These are phyloP conservation scores for Propsilocerus akamusi DNA, from an alignment of 1,140 invertebrate species.

Conservation along the genomic window DNA sequence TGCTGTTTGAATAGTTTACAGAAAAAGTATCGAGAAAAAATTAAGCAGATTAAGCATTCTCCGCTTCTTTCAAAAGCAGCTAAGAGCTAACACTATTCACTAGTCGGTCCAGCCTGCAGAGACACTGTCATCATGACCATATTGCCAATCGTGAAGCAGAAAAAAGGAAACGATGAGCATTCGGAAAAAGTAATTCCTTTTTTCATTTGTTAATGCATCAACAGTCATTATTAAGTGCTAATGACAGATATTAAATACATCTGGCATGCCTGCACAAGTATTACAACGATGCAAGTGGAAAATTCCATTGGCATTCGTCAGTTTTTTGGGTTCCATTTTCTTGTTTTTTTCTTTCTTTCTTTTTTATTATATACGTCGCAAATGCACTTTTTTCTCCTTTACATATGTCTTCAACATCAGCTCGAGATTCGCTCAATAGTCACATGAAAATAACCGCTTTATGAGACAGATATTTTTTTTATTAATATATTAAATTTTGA, in stretches of 20 bases:
- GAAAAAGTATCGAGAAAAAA: no score
- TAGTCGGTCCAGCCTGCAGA: no score
- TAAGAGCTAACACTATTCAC: no score
- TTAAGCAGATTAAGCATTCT: no score
- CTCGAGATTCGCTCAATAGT: not conserved
- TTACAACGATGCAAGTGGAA: not conserved
- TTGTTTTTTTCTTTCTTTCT: no score
- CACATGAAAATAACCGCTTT: not conserved
- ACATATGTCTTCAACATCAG: not conserved
- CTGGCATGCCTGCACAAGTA: not conserved
- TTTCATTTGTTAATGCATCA: not conserved
- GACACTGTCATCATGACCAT: no score
- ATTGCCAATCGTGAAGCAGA: not conserved
- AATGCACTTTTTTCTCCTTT: not conserved
- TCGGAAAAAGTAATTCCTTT: not conserved
- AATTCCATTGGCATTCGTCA: slow-evolving; percentile 1
- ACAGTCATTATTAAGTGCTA: not conserved
- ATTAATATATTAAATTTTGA: no score
- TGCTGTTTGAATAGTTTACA: no score
- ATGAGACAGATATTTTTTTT: no score
- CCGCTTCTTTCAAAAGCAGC: no score
- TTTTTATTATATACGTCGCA: slow-evolving; percentile 2
- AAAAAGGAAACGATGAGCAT: not conserved
- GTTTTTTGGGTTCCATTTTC: not conserved
- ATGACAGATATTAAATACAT: not conserved